Evolutionary conservation across 2,888 invertebrate species (phyloP).

Genomic region (Caradrina kadenii): DNA sequence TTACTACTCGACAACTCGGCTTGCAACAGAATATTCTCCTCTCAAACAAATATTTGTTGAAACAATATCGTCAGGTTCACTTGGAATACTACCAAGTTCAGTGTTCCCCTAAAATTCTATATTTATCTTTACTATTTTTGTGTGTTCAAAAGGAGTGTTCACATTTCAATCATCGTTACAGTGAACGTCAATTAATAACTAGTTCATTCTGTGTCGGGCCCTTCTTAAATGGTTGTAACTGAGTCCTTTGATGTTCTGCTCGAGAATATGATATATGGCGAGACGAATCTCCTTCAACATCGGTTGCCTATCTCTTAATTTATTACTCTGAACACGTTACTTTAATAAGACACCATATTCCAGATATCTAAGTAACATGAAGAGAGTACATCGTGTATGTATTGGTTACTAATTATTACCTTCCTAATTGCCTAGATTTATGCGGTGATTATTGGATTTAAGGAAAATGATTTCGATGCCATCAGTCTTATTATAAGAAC

Average conservation of each 20-base stretch:
- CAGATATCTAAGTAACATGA: conserved; percentile 4
- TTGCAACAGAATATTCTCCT: conserved; percentile 47
- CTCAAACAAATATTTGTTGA: conserved; percentile 48
- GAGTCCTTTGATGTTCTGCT: conserved; percentile 77
- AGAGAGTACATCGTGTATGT: conserved; percentile 2
- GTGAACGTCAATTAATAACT: conserved; percentile 77
- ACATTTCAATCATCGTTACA: conserved; percentile 80
- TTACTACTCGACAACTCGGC: conserved; percentile 69
- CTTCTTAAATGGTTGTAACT: conserved; percentile 68
- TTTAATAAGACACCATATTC: conserved; percentile 1
- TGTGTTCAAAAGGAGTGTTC: conserved; percentile 71
- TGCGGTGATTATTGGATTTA: too few relatives aligned
- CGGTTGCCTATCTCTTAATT: conserved; percentile 60
- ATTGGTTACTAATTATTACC: conserved; percentile 19
- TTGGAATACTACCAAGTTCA: conserved; percentile 54
- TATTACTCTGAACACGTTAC: conserved; percentile 67
- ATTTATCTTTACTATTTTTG: conserved; percentile 67
- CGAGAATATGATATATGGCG: conserved; percentile 74
- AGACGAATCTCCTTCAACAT: conserved; percentile 65
- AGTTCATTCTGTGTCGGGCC: conserved; percentile 64
- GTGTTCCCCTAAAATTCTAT: conserved; percentile 64
- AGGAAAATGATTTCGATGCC: conserved; percentile 1
- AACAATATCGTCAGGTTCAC: conserved; percentile 36
- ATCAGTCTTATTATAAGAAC: conserved; percentile 17
- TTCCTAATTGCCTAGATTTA: conserved; percentile 14